These are phyloP conservation scores for Penaeus chinensis DNA, from an alignment of 1,140 invertebrate species.

Conservation along the genomic window DNA sequence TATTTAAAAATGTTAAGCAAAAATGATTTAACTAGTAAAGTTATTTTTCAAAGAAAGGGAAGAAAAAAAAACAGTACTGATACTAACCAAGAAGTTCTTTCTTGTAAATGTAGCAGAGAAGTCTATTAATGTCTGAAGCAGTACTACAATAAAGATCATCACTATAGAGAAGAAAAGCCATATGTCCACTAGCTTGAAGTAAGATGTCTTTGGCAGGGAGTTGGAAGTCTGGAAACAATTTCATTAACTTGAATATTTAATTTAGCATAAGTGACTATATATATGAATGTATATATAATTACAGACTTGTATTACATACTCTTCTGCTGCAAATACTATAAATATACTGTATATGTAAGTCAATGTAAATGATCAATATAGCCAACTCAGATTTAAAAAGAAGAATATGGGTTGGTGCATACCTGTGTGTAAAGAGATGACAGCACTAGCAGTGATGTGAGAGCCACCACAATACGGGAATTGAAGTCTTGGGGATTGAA, in stretches of 20 bases:
- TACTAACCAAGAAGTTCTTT: background rate
- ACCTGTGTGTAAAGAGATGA: conserved; percentile 53
- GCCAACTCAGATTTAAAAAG: too few species aligned
- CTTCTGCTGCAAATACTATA: too few species aligned
- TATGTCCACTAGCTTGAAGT: conserved; percentile 52
- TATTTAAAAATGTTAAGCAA: too few species aligned
- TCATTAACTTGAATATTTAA: background rate
- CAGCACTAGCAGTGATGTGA: conserved; percentile 43
- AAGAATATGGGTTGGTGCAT: background rate
- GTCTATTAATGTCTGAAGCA: conserved; percentile 46
- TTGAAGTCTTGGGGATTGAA: conserved; percentile 55
- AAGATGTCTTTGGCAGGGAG: conserved; percentile 49
- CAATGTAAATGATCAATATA: too few species aligned
- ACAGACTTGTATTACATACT: too few species aligned
- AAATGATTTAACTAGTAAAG: too few species aligned
- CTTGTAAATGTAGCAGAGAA: conserved; percentile 16
- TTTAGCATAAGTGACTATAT: background rate
- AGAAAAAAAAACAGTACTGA: background rate
- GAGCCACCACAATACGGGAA: conserved; percentile 42
- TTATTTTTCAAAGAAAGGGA: too few species aligned
- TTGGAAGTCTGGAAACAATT: conserved; percentile 38
- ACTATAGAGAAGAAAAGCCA: conserved; percentile 58
- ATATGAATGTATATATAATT: background rate
- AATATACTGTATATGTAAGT: too few species aligned
- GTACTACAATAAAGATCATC: conserved; percentile 48